phyloP scores from a whole-genome alignment of 2,888 invertebrate genomes.

The Amiota minor region DNA sequence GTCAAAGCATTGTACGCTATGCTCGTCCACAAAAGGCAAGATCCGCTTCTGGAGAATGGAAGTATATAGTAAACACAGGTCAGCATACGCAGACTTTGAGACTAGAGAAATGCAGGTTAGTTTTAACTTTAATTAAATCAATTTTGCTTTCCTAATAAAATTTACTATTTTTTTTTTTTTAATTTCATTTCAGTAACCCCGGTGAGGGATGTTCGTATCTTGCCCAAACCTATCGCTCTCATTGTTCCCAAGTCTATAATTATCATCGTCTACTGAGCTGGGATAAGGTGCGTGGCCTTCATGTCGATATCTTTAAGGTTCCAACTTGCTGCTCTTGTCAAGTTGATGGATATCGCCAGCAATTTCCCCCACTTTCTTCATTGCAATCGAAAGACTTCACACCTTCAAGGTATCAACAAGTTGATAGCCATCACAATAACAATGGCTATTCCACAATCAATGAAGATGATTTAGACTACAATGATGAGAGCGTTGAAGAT shows the following conservation, averaged over 20 bases:
- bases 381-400: slow-evolving; percentile 63
- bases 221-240: slow-evolving; percentile 84
- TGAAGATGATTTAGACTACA: slow-evolving; percentile 66
- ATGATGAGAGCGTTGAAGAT: slow-evolving; percentile 68
- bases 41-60: slow-evolving; percentile 87
- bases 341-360: slow-evolving; percentile 83
- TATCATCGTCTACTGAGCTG: slow-evolving; percentile 87
- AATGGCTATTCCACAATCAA: slow-evolving; percentile 61
- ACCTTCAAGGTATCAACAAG: slow-evolving; percentile 46
- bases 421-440: slow-evolving; percentile 37
- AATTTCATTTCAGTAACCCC: slow-evolving; percentile 77
- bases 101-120: slow-evolving; percentile 83
- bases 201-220: slow-evolving; percentile 85
- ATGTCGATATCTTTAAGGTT: slow-evolving; percentile 89
- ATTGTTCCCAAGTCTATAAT: slow-evolving; percentile 88
- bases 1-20: slow-evolving; percentile 85
- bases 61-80: slow-evolving; percentile 88
- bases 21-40: slow-evolving; percentile 86
- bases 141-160: neutral
- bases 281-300: slow-evolving; percentile 85
- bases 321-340: slow-evolving; percentile 89
- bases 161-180: slow-evolving; percentile 58
- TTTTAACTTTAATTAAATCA: too few species aligned
- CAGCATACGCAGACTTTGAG: slow-evolving; percentile 88
- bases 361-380: slow-evolving; percentile 77